Evolutionary conservation across 2,888 invertebrate species (phyloP).

Genomic region (Branchipolynoe longqiensis): DNA sequence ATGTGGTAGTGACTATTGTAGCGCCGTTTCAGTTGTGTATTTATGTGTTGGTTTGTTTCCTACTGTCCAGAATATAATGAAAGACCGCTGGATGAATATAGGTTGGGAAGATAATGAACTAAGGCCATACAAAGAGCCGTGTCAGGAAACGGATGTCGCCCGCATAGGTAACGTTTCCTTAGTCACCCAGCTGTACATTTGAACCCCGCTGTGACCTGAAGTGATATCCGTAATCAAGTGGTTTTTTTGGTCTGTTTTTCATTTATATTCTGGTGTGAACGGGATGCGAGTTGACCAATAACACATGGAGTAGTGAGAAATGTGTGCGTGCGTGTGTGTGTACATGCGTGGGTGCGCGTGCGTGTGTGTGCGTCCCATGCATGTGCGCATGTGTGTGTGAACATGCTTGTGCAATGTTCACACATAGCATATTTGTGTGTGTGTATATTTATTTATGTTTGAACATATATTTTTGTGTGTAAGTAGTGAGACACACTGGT

Average conservation of each 20-base stretch:
- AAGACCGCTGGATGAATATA: slow-evolving; percentile 99
- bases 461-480: too few relatives aligned
- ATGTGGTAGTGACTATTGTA: slow-evolving; percentile 1
- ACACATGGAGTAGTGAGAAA: too few relatives aligned
- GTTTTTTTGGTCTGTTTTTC: not conserved
- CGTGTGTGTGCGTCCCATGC: too few relatives aligned
- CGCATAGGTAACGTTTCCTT: slow-evolving; percentile 78
- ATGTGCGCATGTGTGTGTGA: too few relatives aligned
- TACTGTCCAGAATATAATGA: slow-evolving; percentile 86
- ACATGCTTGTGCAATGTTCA: too few relatives aligned
- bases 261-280: slow-evolving; percentile 22
- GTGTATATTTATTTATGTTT: too few relatives aligned
- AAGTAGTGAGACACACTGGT: too few relatives aligned
- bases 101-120: slow-evolving; percentile 98
- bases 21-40: not conserved
- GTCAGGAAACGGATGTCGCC: slow-evolving; percentile 75
- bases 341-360: too few relatives aligned
- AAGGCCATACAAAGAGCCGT: slow-evolving; percentile 93
- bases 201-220: slow-evolving; percentile 37
- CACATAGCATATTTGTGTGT: too few relatives aligned
- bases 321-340: too few relatives aligned
- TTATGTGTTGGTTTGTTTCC: slow-evolving; percentile 54
- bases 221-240: slow-evolving; percentile 2
- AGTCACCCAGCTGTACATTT: slow-evolving; percentile 43
- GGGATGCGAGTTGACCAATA: slow-evolving; percentile 9